These are phyloP conservation scores for Drosophila mercatorum DNA, from an alignment of 2,888 invertebrate genomes.

Conservation along the genomic window DNA sequence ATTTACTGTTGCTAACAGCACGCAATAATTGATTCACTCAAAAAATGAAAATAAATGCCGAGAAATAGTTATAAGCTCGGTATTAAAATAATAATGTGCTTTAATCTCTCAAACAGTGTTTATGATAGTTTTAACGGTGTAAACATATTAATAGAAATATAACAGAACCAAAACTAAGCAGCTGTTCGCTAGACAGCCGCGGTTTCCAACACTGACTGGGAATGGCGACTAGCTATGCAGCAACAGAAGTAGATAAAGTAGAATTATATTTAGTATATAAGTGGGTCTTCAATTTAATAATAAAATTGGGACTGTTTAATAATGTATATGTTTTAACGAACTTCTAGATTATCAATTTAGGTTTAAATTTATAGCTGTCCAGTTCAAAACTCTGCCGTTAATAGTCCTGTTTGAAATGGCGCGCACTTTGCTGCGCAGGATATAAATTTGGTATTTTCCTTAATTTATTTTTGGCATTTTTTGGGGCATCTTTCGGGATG, in stretches of 20 bases:
- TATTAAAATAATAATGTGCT: background rate
- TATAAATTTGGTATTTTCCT: conserved; percentile 28
- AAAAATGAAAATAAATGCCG: background rate
- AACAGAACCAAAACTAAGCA: conserved; percentile 6
- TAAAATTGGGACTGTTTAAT: background rate
- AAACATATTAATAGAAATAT: background rate
- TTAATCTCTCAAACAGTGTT: background rate
- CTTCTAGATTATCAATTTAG: background rate
- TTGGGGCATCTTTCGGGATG: conserved; percentile 13
- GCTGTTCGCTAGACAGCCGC: conserved; percentile 7
- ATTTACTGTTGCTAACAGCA: conserved; percentile 21
- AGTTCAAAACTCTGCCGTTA: background rate
- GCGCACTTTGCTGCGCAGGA: conserved; percentile 26
- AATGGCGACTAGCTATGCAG: background rate
- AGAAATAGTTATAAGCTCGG: fast-evolving
- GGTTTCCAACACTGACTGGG: background rate
- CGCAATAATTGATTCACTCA: background rate
- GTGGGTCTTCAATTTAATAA: background rate
- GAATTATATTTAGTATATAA: background rate
- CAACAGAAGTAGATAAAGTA: background rate
- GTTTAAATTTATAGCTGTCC: background rate
- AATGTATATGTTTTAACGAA: no score
- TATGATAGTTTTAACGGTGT: background rate
- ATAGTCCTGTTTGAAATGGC: conserved; percentile 11
- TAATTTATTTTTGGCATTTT: conserved; percentile 30